Evolutionary conservation across 1,140 invertebrate genomes (phyloP).

Genomic region (Arctopsyche grandis): DNA sequence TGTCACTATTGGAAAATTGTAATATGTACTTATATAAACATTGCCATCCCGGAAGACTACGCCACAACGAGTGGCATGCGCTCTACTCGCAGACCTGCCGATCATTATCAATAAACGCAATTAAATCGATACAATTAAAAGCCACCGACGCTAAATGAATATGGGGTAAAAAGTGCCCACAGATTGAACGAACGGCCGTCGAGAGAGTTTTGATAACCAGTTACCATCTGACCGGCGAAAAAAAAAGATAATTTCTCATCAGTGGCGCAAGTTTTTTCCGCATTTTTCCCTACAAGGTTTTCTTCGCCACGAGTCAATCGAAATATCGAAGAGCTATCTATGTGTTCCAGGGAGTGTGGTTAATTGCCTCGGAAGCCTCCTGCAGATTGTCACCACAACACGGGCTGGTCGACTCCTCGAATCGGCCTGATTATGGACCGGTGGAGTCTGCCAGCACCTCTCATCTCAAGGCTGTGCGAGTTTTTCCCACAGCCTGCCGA

Average conservation of each 20-base stretch:
- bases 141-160: not conserved
- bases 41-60: too few relatives aligned
- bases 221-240: not conserved
- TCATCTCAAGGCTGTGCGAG: slow-evolving; percentile 28
- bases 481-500: slow-evolving; percentile 21
- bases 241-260: not conserved
- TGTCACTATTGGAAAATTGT: too few relatives aligned
- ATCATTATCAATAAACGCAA: not conserved
- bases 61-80: too few relatives aligned
- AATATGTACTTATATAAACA: too few relatives aligned
- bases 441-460: not conserved
- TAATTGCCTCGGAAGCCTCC: not conserved
- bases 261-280: not conserved
- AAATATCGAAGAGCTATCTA: not conserved
- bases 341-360: not conserved
- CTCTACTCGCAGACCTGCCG: too few relatives aligned
- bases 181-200: too few relatives aligned
- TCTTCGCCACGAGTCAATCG: not conserved
- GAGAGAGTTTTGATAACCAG: not conserved
- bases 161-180: not conserved
- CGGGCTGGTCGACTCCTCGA: not conserved
- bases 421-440: not conserved
- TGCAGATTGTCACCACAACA: slow-evolving; percentile 3
- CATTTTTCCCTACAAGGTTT: not conserved
- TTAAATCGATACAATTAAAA: not conserved